Base-by-base conservation (phyloP, 2,113 vertebrate genomes). In the Leptobrachium ailaonicum region DNA sequence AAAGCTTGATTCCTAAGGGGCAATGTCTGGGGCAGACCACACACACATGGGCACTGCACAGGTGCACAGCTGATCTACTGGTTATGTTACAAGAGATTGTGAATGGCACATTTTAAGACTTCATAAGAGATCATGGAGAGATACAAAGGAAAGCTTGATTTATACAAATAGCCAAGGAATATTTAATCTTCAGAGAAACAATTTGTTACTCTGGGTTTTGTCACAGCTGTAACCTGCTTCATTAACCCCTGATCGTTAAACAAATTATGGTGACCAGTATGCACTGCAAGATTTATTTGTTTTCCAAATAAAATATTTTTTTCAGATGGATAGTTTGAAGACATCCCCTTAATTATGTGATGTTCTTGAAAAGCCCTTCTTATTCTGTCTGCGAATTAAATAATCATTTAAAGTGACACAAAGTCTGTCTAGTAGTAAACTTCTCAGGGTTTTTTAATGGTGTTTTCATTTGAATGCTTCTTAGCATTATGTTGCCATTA, bases 21-120 rank as follows among this genome's bases (percentile, higher is more conserved):
- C 41, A 4, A 13, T 43, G 14, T 6, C 64, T 76, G 47, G 40
- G 41, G 12, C 41, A 68, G 75, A 70, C 75, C 75, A 77, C 75
- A 77, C 75, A 77, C 42, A 60, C 53, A 56, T 14, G 71, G 79
- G 69, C 75, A 3, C 80, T 82, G 78, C 75, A 77, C 75, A 77
- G 66, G 66, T 77, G 66, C 75, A 77, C 60, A 53, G 11, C 66
- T 69, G 41, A 70, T 45, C 43, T 41, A 20, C 74, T 44, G 66
- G 66, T 77, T 64, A 77, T 60, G 53, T 70, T 69, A 77, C 75
- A 67, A 68, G 2, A 45, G 80, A 1, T 82, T 83, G 85, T 54
- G 73, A 77, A 64, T 76, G 73, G 66, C 79, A 79, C 84, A 85
- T 86, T 54, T 82, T 76, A 71, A 80, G 77, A 86, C 71, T 77